Percentiles rank a stretch among this genome's conserved stretches.
These are phyloP conservation scores for Pelodiscus sinensis DNA, from an alignment of 2,113 vertebrate species.

Conservation along the genomic window DNA sequence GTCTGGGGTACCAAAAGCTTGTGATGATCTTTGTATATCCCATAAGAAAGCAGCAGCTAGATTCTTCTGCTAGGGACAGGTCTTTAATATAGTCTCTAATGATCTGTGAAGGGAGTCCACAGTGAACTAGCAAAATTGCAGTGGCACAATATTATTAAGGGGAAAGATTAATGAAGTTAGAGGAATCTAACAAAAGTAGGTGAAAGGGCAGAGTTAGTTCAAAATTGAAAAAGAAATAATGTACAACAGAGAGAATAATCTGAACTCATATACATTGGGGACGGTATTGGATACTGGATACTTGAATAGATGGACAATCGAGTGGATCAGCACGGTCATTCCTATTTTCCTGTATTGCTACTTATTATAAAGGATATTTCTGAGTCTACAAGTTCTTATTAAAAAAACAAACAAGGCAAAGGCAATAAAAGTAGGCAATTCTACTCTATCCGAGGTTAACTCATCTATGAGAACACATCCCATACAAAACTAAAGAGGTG, in stretches of 20 bases:
- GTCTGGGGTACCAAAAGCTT: not conserved
- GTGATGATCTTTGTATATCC: not conserved
- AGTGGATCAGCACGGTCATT: not conserved
- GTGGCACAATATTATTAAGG: not conserved
- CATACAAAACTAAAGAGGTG: not conserved
- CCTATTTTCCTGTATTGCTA: not conserved
- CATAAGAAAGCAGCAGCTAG: not conserved
- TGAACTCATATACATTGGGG: not conserved
- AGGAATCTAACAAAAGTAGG: not conserved
- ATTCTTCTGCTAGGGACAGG: not conserved
- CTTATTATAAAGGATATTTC: not conserved
- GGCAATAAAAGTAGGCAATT: not conserved
- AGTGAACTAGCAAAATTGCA: not conserved
- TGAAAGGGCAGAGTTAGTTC: fast-evolving
- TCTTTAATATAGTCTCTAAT: not conserved
- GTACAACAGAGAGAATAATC: not conserved
- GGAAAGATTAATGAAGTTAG: not conserved
- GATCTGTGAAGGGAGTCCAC: not conserved
- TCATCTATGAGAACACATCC: not conserved
- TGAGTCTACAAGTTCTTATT: not conserved
- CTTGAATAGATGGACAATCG: not conserved
- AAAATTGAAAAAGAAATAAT: not conserved
- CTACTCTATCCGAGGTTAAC: not conserved
- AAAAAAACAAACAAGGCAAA: not conserved
- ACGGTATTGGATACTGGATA: not conserved